Conservation (phyloP, 1,140 invertebrate genomes). For the Drosophila tani region DNA sequence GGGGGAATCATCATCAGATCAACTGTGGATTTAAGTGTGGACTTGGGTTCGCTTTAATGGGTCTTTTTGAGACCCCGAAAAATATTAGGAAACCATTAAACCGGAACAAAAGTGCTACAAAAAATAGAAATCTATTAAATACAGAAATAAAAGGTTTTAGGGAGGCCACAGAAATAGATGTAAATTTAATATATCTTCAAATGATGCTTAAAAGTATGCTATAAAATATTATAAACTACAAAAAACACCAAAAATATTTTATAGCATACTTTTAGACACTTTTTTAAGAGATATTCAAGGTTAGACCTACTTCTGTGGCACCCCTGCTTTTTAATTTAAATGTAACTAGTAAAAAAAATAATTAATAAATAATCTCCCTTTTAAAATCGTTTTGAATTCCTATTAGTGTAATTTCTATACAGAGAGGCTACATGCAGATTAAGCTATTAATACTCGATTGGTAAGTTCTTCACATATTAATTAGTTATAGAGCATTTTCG, state of each 20-base stretch:
- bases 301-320: neutral
- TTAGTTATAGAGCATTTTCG: slow-evolving; percentile 53
- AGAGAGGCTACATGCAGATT: slow-evolving; percentile 74
- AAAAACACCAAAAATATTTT: neutral
- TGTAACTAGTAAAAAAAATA: no score
- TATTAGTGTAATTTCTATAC: slow-evolving; percentile 69
- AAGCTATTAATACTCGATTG: slow-evolving; percentile 82
- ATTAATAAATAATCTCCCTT: neutral
- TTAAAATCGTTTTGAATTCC: slow-evolving; percentile 16
- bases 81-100: neutral
- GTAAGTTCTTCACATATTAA: slow-evolving; percentile 69
- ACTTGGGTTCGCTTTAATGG: slow-evolving; percentile 8
- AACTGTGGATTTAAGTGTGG: slow-evolving; percentile 11
- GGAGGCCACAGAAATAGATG: neutral
- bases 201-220: neutral
- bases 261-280: neutral
- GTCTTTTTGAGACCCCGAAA: neutral
- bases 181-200: neutral
- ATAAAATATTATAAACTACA: no score
- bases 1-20: slow-evolving; percentile 12
- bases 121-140: neutral
- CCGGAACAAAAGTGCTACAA: neutral
- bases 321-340: neutral
- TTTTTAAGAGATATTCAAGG: neutral
- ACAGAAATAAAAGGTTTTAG: neutral